A percentile compares a stretch with the other conserved stretches of the same genome.
phyloP scores from a whole-genome alignment of 1,140 invertebrate genomes.

The Drosophila pruinosa region DNA sequence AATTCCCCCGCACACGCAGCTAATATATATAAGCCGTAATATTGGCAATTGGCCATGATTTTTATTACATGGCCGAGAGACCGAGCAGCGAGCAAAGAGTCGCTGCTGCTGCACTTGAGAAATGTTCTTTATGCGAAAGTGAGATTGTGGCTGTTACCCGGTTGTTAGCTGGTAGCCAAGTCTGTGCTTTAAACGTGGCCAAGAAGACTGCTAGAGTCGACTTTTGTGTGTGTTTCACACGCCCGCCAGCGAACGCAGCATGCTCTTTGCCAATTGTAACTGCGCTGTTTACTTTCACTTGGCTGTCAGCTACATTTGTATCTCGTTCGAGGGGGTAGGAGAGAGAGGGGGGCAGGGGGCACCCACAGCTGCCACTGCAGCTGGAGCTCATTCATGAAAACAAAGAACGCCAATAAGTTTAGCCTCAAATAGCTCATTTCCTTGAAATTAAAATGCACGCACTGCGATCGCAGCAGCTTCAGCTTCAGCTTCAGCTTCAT shows the following conservation, averaged over 20 bases:
- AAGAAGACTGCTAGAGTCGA: not conserved
- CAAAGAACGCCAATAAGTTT: constrained; percentile 27
- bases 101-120: constrained; percentile 41
- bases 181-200: constrained; percentile 32
- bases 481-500: constrained; percentile 31
- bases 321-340: no score
- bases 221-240: constrained; percentile 61
- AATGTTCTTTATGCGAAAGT: constrained; percentile 73
- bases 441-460: constrained; percentile 52
- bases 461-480: constrained; percentile 15
- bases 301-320: constrained; percentile 14
- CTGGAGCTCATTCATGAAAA: constrained; percentile 47
- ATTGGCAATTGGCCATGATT: constrained; percentile 80
- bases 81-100: not conserved
- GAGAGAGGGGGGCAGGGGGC: constrained; percentile 1
- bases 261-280: constrained; percentile 35
- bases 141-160: constrained; percentile 44
- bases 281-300: constrained; percentile 30
- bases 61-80: constrained; percentile 63
- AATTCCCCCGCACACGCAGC: constrained; percentile 60
- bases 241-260: constrained; percentile 49
- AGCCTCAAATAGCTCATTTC: constrained; percentile 70
- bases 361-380: constrained; percentile 48
- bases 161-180: constrained; percentile 39
- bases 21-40: constrained; percentile 78